Evolutionary conservation across 2,888 invertebrate genomes (phyloP), one percentile per base, ranked within the genome.

Genomic region (Polyploca ridens): DNA sequence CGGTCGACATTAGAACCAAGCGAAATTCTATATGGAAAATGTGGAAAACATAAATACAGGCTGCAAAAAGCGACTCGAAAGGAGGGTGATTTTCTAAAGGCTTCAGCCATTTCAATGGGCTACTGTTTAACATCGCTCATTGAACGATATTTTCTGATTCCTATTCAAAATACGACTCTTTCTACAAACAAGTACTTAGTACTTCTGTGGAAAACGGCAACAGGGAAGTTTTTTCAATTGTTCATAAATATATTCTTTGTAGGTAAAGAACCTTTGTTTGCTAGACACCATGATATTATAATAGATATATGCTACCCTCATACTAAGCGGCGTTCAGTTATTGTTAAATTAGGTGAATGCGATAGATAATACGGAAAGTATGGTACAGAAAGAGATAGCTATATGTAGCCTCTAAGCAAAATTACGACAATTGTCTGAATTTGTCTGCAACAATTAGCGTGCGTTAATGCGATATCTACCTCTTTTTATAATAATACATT

Each of bases 61-160:
- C 83, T 81, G 88, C 85, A 85, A 88, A 88, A 90, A 88, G 86
- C 87, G 84, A 85, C 84, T 86, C 86, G 79, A 89, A 90, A 87
- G 83, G 88, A 87, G 90, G 88, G 90, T 90, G 91, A 92, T 92
- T 92, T 92, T 93, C 82, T 91, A 91, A 91, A 93, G 93, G 89
- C 87, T 89, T 88, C 89, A 84, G 79, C 79, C 82, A 79, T 90
- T 87, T 93, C 90, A 91, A 91, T 90, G 82, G 90, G 82, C 84
- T 81, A 89, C 90, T 92, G 91, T 93, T 92, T 87, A 91, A 90
- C 88, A 87, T 88, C 89, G 86, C 90, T 90, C 90, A 90, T 87
- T 89, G 90, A 91, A 83, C 88, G 83, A 87, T 90, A 88, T 89
- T 90, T 90, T 88, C 86, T 85, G 85, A 89, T 88, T 86, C 84